phyloP scores from a whole-genome alignment of 2,113 vertebrate genomes.

The Tichodroma muraria region DNA sequence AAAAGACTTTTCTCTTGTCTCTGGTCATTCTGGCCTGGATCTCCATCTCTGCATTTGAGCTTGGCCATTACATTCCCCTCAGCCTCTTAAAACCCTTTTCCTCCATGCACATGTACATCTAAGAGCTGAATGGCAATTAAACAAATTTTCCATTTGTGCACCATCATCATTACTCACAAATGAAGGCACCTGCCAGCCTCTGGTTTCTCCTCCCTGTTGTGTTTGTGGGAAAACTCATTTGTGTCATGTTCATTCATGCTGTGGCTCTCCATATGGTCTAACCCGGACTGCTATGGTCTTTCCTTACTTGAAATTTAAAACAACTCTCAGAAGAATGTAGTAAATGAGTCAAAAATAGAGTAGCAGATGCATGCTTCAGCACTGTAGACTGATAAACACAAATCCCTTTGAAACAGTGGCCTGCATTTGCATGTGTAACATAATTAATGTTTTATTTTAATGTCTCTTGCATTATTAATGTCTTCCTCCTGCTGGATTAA shows the following conservation, averaged over 20 bases:
- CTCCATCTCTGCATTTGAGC: not conserved
- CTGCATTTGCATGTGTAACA: not conserved
- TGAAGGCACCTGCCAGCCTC: not conserved
- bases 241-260: not conserved
- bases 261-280: not conserved
- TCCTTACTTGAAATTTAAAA: not conserved
- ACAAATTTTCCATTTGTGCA: not conserved
- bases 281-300: not conserved
- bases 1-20: not conserved
- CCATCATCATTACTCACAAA: not conserved
- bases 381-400: not conserved
- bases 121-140: not conserved
- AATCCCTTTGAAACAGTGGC: not conserved
- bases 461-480: not conserved
- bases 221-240: not conserved
- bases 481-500: not conserved
- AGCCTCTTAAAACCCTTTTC: not conserved
- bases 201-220: not conserved
- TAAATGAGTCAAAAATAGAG: not conserved
- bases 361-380: not conserved
- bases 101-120: fast-evolving
- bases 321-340: not conserved
- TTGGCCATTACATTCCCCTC: not conserved
- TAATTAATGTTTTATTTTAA: not conserved
- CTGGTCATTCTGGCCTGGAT: not conserved